These are phyloP conservation scores for Stichopus horrens DNA, from an alignment of 53 echinoderm and acorn worm species.

Conservation along the genomic window DNA sequence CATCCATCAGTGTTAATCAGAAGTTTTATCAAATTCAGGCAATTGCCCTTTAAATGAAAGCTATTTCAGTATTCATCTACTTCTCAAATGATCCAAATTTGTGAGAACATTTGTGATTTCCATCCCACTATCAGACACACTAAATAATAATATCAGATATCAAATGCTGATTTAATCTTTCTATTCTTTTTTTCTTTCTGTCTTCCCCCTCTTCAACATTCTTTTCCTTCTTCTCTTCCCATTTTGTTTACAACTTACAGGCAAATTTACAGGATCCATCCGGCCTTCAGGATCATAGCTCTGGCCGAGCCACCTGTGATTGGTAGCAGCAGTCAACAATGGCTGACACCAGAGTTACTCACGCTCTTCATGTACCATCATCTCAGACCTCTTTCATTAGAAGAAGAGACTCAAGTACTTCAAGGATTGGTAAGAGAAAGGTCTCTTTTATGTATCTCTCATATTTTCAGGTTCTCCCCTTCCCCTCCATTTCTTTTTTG, in stretches of 20 bases:
- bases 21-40: no score
- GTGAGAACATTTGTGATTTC: no score
- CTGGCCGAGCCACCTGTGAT: constrained; percentile 89
- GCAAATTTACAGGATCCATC: constrained; percentile 78
- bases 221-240: not conserved
- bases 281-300: constrained; percentile 88
- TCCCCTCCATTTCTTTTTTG: no score
- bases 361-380: constrained; percentile 95
- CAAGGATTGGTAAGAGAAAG: constrained; percentile 78
- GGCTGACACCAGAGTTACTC: constrained; percentile 90
- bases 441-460: not conserved
- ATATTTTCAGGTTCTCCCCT: no score
- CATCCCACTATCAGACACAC: no score
- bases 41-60: no score
- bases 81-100: no score
- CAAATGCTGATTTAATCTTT: no score
- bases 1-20: no score
- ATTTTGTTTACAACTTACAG: constrained; percentile 28
- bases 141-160: no score
- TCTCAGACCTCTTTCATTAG: constrained; percentile 80
- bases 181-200: not conserved
- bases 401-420: constrained; percentile 84
- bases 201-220: not conserved
- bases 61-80: no score
- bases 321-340: constrained; percentile 96